Base-by-base conservation (phyloP, 2,888 invertebrate species). In the Panopea generosa region DNA sequence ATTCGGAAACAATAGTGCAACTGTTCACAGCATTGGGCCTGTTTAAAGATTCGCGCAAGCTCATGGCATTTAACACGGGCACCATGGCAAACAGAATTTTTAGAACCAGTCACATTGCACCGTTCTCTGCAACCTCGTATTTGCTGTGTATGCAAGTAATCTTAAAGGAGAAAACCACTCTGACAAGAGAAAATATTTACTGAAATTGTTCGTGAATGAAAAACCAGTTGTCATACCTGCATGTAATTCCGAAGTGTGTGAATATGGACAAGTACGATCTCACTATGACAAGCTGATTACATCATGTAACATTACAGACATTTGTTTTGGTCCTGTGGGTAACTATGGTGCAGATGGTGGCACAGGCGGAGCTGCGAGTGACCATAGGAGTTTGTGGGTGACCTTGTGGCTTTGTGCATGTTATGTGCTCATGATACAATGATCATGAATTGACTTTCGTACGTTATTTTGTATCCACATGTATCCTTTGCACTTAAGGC, bases 41-140 rank as follows among this genome's bases (percentile, higher is more conserved):
- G n/a, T 92, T 90, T 77, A 88, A 89, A 11, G 91, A 93, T 61
- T 67, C 82, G 2, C 50, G 52, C 6, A 87, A 87, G 0, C 86
- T 91, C 2, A 78, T 70, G 14, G 89, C 92, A 1, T 83, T 88
- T 20, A 91, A 90, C 68, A 91, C 80, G 61, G 71, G 83, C 2
- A 50, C 81, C 16, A 83, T 86, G 47, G 67, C 73, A 4, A 59
- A 86, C 33, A 84, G 92, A 3, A 72, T 84, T 55, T 93, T 93
- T 86, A 87, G 87, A 7, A 85, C 91, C 14, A 89, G 90, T 40
- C 53, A 82, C 3, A 88, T 92, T 24, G 50, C 82, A 18, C 91
- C 93, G 0, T 93, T 92, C 72, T 86, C 89, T 18, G 83, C 91
- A 29, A 93, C 83, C 50, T 93, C 3, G 90, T 85, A 18, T 82